Evolutionary conservation across 2,888 invertebrate genomes (phyloP), one percentile per base, ranked within the genome.

Genomic region (Melitaea athalia): DNA sequence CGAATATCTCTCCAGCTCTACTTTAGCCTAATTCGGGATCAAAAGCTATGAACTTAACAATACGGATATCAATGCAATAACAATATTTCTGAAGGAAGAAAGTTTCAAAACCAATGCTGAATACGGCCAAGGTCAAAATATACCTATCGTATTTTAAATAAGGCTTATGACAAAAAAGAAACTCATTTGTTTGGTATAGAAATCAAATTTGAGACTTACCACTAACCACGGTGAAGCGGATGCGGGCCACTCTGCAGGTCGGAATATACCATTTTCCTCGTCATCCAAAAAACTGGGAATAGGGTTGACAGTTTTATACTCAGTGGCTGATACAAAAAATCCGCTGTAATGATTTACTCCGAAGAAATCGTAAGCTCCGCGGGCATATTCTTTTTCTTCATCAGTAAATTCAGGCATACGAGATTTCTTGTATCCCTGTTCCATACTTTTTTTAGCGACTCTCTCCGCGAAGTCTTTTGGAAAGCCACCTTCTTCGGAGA

Each of bases 331-430:
- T 10, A 85, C 66, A 3, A 81, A 45, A 0, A 3, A 76, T 0
- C 93, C 82, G 0, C 95, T 94, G 79, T 97, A 97, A 69, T 95
- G 94, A 78, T 96, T 96, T 3, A 97, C 86, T 0, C 96, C 89
- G 17, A 89, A 84, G 78, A 90, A 92, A 71, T 91, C 91, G 0
- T 77, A 73, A 0, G 85, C 24, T 3, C 91, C 91, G 63, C 77
- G 81, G 0, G 83, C 81, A 3, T 83, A 81, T 0, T 72, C 73
- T 10, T 75, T 77, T 69, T 87, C 85, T 57, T 83, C 81, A 0
- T 78, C 76, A 5, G 82, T 80, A 33, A 82, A 81, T 59, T 80
- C 78, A 14, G 82, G 82, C 66, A 85, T 69, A 33, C 85, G 75
- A n/a, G 85, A 81, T 64, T 79, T 75, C 7, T 74, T 63, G 70